phyloP scores from a whole-genome alignment of 2,888 invertebrate genomes.

The Orthosia incerta region DNA sequence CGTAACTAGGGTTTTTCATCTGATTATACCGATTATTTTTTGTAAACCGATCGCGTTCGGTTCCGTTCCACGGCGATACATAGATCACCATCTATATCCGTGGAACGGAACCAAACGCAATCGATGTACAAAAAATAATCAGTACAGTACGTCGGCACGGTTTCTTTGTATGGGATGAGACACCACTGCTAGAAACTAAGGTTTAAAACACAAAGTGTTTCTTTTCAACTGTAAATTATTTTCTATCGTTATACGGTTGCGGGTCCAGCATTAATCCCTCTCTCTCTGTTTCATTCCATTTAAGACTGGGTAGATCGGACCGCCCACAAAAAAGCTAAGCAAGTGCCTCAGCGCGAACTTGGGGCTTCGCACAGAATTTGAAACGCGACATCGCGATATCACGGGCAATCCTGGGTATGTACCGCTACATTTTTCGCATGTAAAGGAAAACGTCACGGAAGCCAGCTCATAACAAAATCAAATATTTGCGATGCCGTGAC shows the following conservation, averaged over 20 bases:
- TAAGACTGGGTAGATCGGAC: background rate
- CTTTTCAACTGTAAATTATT: background rate
- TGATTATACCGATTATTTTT: too few relatives aligned
- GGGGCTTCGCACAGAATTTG: background rate
- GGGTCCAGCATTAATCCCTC: background rate
- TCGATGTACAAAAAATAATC: too few relatives aligned
- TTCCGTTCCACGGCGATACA: too few relatives aligned
- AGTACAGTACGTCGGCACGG: too few relatives aligned
- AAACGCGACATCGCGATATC: slow-evolving; percentile 46
- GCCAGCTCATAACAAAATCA: slow-evolving; percentile 32
- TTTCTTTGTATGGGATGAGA: too few relatives aligned
- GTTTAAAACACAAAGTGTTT: background rate
- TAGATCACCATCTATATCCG: too few relatives aligned
- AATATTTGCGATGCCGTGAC: slow-evolving; percentile 57
- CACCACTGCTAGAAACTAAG: too few relatives aligned
- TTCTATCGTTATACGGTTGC: background rate
- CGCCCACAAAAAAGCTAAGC: background rate
- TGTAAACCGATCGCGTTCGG: too few relatives aligned
- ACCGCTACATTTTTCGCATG: slow-evolving; percentile 47
- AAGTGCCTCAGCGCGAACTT: background rate
- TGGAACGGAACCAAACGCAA: too few relatives aligned
- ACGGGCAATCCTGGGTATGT: slow-evolving; percentile 33
- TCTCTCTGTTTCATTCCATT: background rate
- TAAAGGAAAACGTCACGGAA: slow-evolving; percentile 41
- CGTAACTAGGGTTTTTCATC: too few relatives aligned